Evolutionary conservation across 2,888 invertebrate species (phyloP).

Genomic region (Lasioglossum villosulum): DNA sequence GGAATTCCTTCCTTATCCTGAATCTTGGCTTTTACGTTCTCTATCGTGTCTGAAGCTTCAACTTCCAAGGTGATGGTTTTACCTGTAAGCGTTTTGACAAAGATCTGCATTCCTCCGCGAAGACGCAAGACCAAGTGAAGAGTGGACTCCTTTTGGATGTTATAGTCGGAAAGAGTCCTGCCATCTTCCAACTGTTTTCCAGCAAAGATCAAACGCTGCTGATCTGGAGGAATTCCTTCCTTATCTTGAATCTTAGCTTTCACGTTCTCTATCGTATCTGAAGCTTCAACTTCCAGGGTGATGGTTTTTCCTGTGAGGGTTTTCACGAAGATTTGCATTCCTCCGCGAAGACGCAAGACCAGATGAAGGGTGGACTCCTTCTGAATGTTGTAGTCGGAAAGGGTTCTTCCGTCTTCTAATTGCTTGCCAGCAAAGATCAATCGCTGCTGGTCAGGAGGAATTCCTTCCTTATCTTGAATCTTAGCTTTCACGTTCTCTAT

Average conservation of each 20-base stretch:
- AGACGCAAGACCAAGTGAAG: not conserved
- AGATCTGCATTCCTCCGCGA: not conserved
- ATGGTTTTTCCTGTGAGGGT: no score
- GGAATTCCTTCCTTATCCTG: no score
- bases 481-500: not conserved
- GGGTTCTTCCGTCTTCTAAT: slow-evolving; percentile 60
- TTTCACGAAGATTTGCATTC: no score
- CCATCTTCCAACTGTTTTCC: not conserved
- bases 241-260: not conserved
- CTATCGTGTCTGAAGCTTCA: not conserved
- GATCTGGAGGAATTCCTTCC: not conserved
- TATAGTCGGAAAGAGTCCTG: not conserved
- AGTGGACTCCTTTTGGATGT: not conserved
- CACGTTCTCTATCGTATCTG: no score
- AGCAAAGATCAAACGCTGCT: not conserved
- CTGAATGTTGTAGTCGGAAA: slow-evolving; percentile 41
- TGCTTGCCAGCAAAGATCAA: slow-evolving; percentile 54
- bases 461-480: slow-evolving; percentile 45
- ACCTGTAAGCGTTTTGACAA: not conserved
- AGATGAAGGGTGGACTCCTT: slow-evolving; percentile 15
- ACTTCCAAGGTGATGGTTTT: not conserved
- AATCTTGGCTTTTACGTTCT: no score
- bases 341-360: no score
- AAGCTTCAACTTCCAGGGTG: no score
- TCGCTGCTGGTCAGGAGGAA: slow-evolving; percentile 39